A percentile compares a stretch with the other conserved stretches of the same genome.
phyloP scores from a whole-genome alignment of 2,888 invertebrate species.

The Ochropleura leucogaster region DNA sequence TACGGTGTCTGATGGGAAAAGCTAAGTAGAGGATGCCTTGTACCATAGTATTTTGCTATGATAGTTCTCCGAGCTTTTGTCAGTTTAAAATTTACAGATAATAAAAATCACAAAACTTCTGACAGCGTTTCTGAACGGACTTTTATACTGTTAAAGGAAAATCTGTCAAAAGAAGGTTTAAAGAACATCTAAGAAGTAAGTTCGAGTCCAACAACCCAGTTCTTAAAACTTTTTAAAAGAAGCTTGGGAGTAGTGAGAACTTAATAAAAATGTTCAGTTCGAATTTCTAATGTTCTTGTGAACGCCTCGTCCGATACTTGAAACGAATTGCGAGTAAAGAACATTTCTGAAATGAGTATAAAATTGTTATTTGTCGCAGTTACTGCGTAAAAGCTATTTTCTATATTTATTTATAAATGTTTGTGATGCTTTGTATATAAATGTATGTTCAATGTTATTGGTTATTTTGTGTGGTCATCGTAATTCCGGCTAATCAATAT shows the following conservation, averaged over 20 bases:
- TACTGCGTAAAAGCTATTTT: too few relatives aligned
- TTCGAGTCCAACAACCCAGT: constrained; percentile 36
- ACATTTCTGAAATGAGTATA: background rate
- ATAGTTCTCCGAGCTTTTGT: constrained; percentile 1
- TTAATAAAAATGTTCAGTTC: constrained; percentile 54
- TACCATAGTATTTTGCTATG: background rate
- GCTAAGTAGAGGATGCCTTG: too few relatives aligned
- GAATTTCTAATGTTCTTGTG: constrained; percentile 18
- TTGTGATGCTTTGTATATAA: too few relatives aligned
- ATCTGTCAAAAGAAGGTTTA: constrained; percentile 32
- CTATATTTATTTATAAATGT: too few relatives aligned
- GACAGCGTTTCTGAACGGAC: background rate
- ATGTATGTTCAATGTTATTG: too few relatives aligned
- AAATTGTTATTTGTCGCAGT: too few relatives aligned
- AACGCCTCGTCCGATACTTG: constrained; percentile 7
- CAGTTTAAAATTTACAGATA: background rate
- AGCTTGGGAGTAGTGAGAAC: constrained; percentile 35
- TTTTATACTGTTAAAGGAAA: constrained; percentile 36
- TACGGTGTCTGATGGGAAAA: too few relatives aligned
- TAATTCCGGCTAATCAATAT: too few relatives aligned
- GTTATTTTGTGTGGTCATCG: too few relatives aligned
- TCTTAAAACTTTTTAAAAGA: constrained; percentile 46
- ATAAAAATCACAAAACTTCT: constrained; percentile 24
- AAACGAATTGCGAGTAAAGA: background rate
- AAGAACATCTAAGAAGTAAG: constrained; percentile 31